Conservation (phyloP, 2,113 vertebrate genomes). For the Cochlearius cochlearius region DNA sequence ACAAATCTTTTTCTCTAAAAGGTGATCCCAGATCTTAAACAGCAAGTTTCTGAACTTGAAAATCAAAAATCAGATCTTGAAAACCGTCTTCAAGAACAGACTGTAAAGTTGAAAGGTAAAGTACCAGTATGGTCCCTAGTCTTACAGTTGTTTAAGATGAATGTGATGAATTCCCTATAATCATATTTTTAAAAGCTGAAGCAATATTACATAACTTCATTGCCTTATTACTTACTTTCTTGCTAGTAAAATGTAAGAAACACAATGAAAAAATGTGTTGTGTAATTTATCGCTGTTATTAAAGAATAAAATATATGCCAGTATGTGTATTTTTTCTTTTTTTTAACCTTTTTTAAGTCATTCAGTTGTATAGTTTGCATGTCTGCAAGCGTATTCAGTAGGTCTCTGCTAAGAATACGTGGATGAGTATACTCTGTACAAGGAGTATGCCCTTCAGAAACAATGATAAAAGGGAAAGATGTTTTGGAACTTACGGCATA, state of each 20-base stretch:
- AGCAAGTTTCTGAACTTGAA: slow-evolving; percentile 87
- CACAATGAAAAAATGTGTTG: neutral
- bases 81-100: slow-evolving; percentile 76
- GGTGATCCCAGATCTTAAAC: slow-evolving; percentile 89
- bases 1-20: slow-evolving; percentile 51
- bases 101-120: slow-evolving; percentile 78
- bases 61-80: slow-evolving; percentile 88
- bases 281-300: neutral
- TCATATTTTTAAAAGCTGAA: neutral
- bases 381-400: neutral
- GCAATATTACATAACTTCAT: neutral
- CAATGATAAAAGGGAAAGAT: neutral
- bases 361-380: neutral
- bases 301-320: neutral
- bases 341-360: neutral
- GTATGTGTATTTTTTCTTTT: neutral
- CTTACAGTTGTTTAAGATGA: neutral
- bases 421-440: neutral
- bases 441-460: neutral
- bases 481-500: neutral
- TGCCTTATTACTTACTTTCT: neutral
- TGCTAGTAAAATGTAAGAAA: neutral
- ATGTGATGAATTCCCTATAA: neutral
- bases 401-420: neutral
- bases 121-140: neutral